Base-by-base conservation (phyloP, 2,888 invertebrate genomes). In the Ptychoptera albimana region DNA sequence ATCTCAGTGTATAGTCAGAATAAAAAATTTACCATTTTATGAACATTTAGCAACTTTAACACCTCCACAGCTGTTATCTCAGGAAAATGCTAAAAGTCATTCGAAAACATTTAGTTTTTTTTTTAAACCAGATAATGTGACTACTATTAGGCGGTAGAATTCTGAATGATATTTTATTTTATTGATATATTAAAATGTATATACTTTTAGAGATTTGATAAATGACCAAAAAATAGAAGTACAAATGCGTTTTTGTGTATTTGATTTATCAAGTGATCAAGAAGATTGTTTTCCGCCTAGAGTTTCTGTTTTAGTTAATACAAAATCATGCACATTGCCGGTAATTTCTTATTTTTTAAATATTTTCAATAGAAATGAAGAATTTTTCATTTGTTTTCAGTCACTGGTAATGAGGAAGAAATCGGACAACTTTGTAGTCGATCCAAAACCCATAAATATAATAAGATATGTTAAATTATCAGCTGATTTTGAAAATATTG, bases 401-500 rank as follows among this genome's bases (percentile, higher is more conserved):
- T 44, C 49, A 45, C 91, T 46, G 89, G 96, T 65, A 94, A 96
- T 43, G 93, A 93, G 46, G 96, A 94, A 68, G 92, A 94, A 59
- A 94, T 92, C 4, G 92, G 92, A 16, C 89, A 91, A n/a, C n/a
- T n/a, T n/a, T n/a, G n/a, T n/a, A n/a, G n/a, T n/a, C 9, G 96
- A 96, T 63, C 89, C 96, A 42, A 96, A 94, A 66, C 97, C 97
- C 0, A 89, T 98, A 5, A 93, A 97, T 68, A 87, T 97, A 47
- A 94, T 96, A 2, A 78, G 81, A 1, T 72, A 84, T 53, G 82
- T 87, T 9, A 88, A 87, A 62, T 67, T 89, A 46, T 86, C 86
- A 30, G 89, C 91, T 0, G 83, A 82, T 0, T 82, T 86, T 7
- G 74, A 80, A 3, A 94, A 96, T 65, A 81, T 79, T 38, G 77